Evolutionary conservation across 1,140 invertebrate genomes (phyloP).

Genomic region (Zaprionus taronus): DNA sequence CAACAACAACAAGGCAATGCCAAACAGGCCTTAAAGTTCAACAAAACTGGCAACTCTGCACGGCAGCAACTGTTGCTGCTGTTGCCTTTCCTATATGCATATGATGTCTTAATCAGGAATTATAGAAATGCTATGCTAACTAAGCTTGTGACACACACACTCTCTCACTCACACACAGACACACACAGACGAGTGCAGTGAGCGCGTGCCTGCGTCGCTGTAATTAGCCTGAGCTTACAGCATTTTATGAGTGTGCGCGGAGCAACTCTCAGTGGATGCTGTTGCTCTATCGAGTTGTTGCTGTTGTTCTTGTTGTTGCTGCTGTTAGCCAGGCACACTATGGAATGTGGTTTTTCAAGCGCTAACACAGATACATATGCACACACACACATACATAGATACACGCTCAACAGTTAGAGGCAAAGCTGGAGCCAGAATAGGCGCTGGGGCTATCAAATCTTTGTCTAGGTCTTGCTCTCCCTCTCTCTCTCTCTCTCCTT

Average conservation of each 20-base stretch:
- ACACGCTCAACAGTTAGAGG: conserved; percentile 13
- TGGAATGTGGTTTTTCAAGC: conserved; percentile 80
- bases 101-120: conserved; percentile 77
- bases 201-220: conserved; percentile 75
- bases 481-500: not conserved
- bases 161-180: conserved; percentile 14
- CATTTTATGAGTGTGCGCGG: conserved; percentile 35
- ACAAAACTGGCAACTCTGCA: conserved; percentile 48
- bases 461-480: conserved; percentile 3
- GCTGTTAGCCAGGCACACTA: conserved; percentile 62
- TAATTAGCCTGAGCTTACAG: conserved; percentile 73
- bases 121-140: conserved; percentile 72
- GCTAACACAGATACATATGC: conserved; percentile 51
- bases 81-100: conserved; percentile 18
- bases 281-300: conserved; percentile 19
- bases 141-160: conserved; percentile 29
- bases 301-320: conserved; percentile 31
- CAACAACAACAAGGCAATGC: conserved; percentile 7
- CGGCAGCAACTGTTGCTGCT: conserved; percentile 28
- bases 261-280: conserved; percentile 63
- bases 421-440: conserved; percentile 25
- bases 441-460: conserved; percentile 31
- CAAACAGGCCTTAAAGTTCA: conserved; percentile 67
- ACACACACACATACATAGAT: conserved; percentile 10
- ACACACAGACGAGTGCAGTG: conserved; percentile 15